A percentile compares a stretch with the other conserved stretches of the same genome.
These are phyloP conservation scores for Graphium colonna DNA, from an alignment of 2,888 invertebrate genomes.

Conservation along the genomic window DNA sequence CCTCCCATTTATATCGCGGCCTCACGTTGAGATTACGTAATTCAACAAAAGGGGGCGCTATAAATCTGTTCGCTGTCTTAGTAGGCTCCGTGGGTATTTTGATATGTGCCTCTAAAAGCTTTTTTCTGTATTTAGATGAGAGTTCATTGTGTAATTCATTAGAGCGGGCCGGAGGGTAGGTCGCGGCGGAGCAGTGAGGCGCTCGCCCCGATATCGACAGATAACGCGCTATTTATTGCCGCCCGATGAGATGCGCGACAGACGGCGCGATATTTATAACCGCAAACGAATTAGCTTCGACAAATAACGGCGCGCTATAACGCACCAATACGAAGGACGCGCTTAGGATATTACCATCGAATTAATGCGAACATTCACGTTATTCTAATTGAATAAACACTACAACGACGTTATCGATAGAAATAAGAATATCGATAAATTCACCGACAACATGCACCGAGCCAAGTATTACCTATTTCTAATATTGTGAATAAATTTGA, in stretches of 20 bases:
- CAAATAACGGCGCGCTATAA: slow-evolving; percentile 50
- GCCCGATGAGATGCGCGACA: slow-evolving; percentile 67
- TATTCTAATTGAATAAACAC: not conserved
- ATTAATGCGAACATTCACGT: slow-evolving; percentile 3
- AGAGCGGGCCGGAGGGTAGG: slow-evolving; percentile 61
- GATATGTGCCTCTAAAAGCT: slow-evolving; percentile 81
- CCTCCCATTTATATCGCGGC: slow-evolving; percentile 75
- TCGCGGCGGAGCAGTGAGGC: slow-evolving; percentile 60
- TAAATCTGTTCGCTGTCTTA: slow-evolving; percentile 78
- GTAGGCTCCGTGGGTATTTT: slow-evolving; percentile 80
- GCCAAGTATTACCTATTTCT: no score
- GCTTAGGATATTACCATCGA: not conserved
- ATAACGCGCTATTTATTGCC: slow-evolving; percentile 73
- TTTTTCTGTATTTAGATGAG: slow-evolving; percentile 81
- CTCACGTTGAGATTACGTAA: slow-evolving; percentile 80
- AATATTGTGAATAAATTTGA: not conserved
- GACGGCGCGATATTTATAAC: slow-evolving; percentile 64
- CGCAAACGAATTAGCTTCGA: slow-evolving; percentile 62
- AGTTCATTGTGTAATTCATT: slow-evolving; percentile 80
- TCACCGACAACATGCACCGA: no score
- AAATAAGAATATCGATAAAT: not conserved
- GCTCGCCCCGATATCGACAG: slow-evolving; percentile 74
- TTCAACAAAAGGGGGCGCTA: slow-evolving; percentile 75
- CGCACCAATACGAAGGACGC: not conserved
- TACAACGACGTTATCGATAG: slow-evolving; percentile 4